A percentile compares a stretch with the other conserved stretches of the same genome.
Conservation (phyloP, 2,113 vertebrate species). For the Hypomesus transpacificus region DNA sequence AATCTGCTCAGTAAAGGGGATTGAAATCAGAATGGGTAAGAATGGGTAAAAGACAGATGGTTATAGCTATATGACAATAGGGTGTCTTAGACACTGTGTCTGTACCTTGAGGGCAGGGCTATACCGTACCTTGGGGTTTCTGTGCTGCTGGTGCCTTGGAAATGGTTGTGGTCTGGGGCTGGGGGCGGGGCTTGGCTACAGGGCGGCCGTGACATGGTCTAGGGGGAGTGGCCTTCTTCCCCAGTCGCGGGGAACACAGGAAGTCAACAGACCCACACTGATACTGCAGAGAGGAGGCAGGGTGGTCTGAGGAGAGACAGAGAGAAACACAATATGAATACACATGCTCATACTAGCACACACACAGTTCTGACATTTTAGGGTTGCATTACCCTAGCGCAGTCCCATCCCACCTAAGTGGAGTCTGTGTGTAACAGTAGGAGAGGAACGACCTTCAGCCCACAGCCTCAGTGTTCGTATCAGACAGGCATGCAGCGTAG, state of each 20-base stretch:
- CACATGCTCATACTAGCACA: neutral
- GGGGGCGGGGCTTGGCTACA: conserved; percentile 69
- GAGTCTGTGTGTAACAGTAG: neutral
- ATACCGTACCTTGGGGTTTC: conserved; percentile 79
- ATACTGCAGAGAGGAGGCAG: conserved; percentile 67
- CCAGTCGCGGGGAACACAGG: conserved; percentile 58
- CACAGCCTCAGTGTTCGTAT: conserved; percentile 6
- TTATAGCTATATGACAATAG: too few species aligned
- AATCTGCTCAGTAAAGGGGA: neutral
- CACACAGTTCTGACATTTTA: neutral
- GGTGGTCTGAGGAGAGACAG: conserved; percentile 63
- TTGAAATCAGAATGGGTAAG: neutral
- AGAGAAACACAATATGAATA: conserved; percentile 2
- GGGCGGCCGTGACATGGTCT: conserved; percentile 70
- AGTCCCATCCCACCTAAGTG: neutral
- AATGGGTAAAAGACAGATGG: neutral
- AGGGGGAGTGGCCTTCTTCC: conserved; percentile 55
- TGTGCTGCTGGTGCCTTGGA: conserved; percentile 68
- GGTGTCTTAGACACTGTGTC: too few species aligned
- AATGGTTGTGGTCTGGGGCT: conserved; percentile 56
- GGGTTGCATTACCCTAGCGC: conserved; percentile 17
- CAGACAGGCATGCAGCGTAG: neutral
- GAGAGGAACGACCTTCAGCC: conserved; percentile 43
- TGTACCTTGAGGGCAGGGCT: neutral
- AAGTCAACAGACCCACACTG: conserved; percentile 67